phyloP scores from a whole-genome alignment of 2,113 vertebrate genomes.

The Rhynchomys soricoides region DNA sequence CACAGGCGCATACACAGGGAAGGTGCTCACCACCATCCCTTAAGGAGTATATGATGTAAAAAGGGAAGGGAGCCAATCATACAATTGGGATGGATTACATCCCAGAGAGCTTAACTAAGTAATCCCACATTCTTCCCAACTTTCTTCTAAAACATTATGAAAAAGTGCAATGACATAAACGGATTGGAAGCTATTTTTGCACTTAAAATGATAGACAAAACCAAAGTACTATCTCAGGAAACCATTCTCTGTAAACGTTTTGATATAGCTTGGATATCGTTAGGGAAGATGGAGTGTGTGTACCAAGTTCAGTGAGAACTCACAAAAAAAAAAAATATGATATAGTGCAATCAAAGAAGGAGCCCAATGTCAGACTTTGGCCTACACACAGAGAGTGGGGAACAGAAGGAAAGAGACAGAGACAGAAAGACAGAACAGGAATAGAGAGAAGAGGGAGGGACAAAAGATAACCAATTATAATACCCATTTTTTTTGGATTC shows the following conservation, averaged over 20 bases:
- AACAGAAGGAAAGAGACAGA: no score
- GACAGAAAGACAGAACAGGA: neutral
- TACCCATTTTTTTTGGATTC: neutral
- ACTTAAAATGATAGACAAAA: conserved; percentile 37
- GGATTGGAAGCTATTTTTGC: conserved; percentile 2
- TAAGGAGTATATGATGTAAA: conserved; percentile 13
- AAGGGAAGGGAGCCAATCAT: neutral
- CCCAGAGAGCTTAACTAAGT: conserved; percentile 8
- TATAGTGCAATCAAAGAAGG: neutral
- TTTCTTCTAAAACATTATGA: conserved; percentile 22
- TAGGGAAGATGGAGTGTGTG: neutral
- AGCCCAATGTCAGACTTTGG: neutral
- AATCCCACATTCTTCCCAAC: neutral
- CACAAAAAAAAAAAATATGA: neutral
- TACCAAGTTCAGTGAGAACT: neutral
- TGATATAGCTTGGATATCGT: neutral
- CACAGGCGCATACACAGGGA: neutral
- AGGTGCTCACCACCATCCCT: conserved; percentile 5
- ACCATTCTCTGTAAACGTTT: conserved; percentile 21
- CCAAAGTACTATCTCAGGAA: neutral
- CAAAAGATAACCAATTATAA: neutral
- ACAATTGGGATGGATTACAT: neutral
- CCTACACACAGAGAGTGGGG: neutral
- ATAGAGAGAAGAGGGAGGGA: neutral
- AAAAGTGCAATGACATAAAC: conserved; percentile 4